These are phyloP conservation scores for Ploceus nigricollis DNA, from an alignment of 2,113 vertebrate genomes.

Conservation along the genomic window DNA sequence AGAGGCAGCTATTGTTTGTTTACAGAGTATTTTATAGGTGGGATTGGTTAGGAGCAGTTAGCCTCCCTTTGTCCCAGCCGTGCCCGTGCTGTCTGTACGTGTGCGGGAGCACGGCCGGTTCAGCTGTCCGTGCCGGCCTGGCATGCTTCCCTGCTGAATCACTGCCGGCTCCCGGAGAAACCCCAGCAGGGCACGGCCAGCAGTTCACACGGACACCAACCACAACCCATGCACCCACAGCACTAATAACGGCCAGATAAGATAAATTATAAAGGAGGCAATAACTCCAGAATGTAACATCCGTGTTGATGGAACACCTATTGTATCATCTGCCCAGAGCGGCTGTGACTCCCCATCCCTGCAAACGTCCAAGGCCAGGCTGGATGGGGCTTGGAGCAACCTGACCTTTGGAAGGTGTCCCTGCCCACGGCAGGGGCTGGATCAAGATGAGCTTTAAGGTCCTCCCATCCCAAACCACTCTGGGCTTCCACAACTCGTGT, in stretches of 20 bases:
- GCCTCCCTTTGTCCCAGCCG: neutral
- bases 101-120: neutral
- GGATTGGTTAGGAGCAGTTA: neutral
- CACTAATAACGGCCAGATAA: neutral
- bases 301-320: neutral
- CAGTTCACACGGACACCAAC: neutral
- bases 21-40: accelerated
- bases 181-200: neutral
- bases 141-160: neutral
- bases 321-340: neutral
- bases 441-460: neutral
- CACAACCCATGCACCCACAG: neutral
- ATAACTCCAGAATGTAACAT: neutral
- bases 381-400: neutral
- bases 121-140: neutral
- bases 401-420: neutral
- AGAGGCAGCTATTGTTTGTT: neutral
- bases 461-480: neutral
- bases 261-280: neutral
- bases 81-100: neutral
- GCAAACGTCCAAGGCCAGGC: neutral
- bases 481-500: neutral
- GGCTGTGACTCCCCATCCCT: neutral
- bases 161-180: neutral
- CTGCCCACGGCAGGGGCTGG: neutral